Evolutionary conservation across 2,888 invertebrate genomes (phyloP).

Genomic region (Drosophila kanekoi): DNA sequence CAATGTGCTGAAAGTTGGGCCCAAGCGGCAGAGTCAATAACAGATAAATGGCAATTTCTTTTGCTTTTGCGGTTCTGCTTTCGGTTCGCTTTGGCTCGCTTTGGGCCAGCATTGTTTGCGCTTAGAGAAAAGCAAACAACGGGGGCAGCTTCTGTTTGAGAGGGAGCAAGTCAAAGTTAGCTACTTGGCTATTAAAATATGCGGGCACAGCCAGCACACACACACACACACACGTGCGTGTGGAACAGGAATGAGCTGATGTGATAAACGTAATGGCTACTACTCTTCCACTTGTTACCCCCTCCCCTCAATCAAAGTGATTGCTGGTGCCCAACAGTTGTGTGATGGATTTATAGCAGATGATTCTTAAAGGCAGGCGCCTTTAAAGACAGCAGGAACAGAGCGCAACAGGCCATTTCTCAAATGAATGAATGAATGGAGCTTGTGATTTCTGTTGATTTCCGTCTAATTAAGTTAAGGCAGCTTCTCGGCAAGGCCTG

Average conservation of each 20-base stretch:
- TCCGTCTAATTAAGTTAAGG: slow-evolving; percentile 71
- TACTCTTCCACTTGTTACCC: background rate
- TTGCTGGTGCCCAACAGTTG: slow-evolving; percentile 49
- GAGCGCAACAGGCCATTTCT: slow-evolving; percentile 8
- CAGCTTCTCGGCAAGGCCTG: slow-evolving; percentile 26
- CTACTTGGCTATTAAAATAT: slow-evolving; percentile 80
- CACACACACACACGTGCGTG: slow-evolving; percentile 19
- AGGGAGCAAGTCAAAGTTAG: background rate
- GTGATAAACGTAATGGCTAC: slow-evolving; percentile 70
- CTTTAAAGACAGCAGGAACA: slow-evolving; percentile 1
- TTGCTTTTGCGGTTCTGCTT: slow-evolving; percentile 60
- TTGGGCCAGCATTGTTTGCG: slow-evolving; percentile 64
- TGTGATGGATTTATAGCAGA: slow-evolving; percentile 54
- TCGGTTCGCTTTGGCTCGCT: slow-evolving; percentile 27
- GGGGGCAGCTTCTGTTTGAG: background rate
- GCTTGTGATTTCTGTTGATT: slow-evolving; percentile 54
- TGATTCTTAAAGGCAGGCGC: slow-evolving; percentile 36
- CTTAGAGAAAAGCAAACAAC: slow-evolving; percentile 65
- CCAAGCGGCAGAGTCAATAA: slow-evolving; percentile 69
- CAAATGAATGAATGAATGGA: slow-evolving; percentile 57
- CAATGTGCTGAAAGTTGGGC: slow-evolving; percentile 42
- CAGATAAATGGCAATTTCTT: slow-evolving; percentile 79
- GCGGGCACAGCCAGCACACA: too few species aligned
- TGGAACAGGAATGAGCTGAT: slow-evolving; percentile 42
- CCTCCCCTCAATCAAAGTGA: slow-evolving; percentile 57